A percentile compares a stretch with the other conserved stretches of the same genome.
These are phyloP conservation scores for Barnardius zonarius DNA, from an alignment of 2,113 vertebrate genomes.

Conservation along the genomic window DNA sequence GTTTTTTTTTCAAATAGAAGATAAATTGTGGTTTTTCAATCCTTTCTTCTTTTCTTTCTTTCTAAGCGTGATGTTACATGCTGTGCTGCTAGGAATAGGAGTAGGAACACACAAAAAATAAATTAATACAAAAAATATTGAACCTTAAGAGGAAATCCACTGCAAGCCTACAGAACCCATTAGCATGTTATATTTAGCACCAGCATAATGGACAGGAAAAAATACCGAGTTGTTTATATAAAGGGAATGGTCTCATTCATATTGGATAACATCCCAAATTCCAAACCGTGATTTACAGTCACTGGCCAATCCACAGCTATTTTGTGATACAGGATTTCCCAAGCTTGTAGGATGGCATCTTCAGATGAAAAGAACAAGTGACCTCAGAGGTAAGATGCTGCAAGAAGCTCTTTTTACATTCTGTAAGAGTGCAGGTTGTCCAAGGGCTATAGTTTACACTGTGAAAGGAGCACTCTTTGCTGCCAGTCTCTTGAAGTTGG, in stretches of 20 bases:
- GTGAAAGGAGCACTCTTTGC: background rate
- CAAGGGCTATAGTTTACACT: background rate
- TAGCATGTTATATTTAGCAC: conserved; percentile 66
- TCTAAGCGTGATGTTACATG: background rate
- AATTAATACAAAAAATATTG: conserved; percentile 57
- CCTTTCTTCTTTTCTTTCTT: background rate
- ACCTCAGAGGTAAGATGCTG: background rate
- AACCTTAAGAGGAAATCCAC: conserved; percentile 55
- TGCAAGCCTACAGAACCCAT: conserved; percentile 24
- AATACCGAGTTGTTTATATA: conserved; percentile 51
- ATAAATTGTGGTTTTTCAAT: conserved; percentile 71
- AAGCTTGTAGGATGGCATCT: background rate
- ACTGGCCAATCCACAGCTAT: background rate
- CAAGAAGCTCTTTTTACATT: background rate
- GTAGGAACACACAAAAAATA: conserved; percentile 61
- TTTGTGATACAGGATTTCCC: conserved; percentile 24
- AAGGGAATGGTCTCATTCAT: conserved; percentile 37
- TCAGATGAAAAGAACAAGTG: conserved; percentile 42
- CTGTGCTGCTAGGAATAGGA: conserved; percentile 40
- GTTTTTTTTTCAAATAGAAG: conserved; percentile 78
- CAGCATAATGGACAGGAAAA: conserved; percentile 27
- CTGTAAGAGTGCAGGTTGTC: background rate
- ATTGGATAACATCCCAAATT: conserved; percentile 17
- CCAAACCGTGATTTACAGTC: conserved; percentile 26
- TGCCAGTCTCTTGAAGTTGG: background rate